Evolutionary conservation across 2,797 vertebrate genomes (phyloP).

Genomic region (Bradypodion ventrale): DNA sequence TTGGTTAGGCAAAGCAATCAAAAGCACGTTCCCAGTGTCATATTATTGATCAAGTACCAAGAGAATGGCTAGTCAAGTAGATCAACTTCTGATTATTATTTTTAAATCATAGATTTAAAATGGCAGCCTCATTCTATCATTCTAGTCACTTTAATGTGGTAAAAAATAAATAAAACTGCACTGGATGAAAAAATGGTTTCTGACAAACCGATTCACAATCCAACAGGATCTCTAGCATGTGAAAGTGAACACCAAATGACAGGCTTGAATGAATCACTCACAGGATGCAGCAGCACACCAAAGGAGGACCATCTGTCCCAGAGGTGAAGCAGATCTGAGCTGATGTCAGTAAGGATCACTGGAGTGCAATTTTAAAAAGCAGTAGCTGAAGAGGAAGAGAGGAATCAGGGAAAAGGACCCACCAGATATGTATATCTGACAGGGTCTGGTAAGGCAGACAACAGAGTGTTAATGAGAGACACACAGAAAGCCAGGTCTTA

Average conservation of each 20-base stretch:
- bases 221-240: neutral
- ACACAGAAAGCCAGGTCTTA: neutral
- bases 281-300: neutral
- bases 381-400: neutral
- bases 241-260: neutral
- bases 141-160: neutral
- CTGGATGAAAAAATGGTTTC: neutral
- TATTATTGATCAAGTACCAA: neutral
- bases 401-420: neutral
- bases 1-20: neutral
- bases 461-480: neutral
- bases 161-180: neutral
- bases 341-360: neutral
- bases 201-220: neutral
- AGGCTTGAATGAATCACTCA: neutral
- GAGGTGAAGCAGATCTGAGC: neutral
- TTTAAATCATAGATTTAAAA: neutral
- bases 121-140: neutral
- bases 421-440: neutral
- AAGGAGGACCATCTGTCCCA: neutral
- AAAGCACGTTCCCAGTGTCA: neutral
- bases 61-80: no score
- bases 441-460: neutral
- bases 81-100: no score
- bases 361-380: neutral